phyloP scores from a whole-genome alignment of 2,888 invertebrate species.

The Cerastis leucographa region DNA sequence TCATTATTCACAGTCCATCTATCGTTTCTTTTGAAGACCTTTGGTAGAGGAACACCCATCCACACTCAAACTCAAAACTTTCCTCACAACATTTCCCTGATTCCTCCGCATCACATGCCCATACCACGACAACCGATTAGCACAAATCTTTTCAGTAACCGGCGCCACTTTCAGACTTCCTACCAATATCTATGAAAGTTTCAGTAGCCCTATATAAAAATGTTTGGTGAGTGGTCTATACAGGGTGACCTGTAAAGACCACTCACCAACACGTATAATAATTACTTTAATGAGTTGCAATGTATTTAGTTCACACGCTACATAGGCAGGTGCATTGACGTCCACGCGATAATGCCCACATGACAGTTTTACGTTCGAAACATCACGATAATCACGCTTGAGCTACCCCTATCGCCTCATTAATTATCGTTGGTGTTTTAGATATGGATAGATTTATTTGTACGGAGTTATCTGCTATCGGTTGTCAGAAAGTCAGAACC shows the following conservation, averaged over 20 bases:
- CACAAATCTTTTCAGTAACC: too few relatives aligned
- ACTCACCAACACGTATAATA: slow-evolving; percentile 1
- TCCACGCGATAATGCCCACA: slow-evolving; percentile 43
- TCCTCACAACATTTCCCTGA: too few relatives aligned
- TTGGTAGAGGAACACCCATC: too few relatives aligned
- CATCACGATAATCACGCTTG: slow-evolving; percentile 22
- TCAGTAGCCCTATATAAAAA: background rate
- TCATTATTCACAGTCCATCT: too few relatives aligned
- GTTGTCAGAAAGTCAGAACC: slow-evolving; percentile 12
- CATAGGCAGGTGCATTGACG: slow-evolving; percentile 2
- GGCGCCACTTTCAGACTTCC: too few relatives aligned
- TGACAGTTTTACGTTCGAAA: slow-evolving; percentile 23
- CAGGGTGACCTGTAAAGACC: background rate
- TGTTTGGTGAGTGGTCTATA: too few relatives aligned
- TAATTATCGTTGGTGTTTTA: background rate
- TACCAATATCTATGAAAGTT: background rate
- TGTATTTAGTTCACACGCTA: slow-evolving; percentile 27
- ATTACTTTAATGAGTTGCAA: slow-evolving; percentile 22
- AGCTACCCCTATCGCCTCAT: background rate
- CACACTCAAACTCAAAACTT: too few relatives aligned
- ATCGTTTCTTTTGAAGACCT: too few relatives aligned
- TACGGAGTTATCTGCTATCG: background rate
- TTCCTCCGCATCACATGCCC: too few relatives aligned
- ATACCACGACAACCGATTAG: too few relatives aligned
- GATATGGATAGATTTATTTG: background rate